These are phyloP conservation scores for Drosophila multiciliata DNA, from an alignment of 2,888 invertebrate species.

Conservation along the genomic window DNA sequence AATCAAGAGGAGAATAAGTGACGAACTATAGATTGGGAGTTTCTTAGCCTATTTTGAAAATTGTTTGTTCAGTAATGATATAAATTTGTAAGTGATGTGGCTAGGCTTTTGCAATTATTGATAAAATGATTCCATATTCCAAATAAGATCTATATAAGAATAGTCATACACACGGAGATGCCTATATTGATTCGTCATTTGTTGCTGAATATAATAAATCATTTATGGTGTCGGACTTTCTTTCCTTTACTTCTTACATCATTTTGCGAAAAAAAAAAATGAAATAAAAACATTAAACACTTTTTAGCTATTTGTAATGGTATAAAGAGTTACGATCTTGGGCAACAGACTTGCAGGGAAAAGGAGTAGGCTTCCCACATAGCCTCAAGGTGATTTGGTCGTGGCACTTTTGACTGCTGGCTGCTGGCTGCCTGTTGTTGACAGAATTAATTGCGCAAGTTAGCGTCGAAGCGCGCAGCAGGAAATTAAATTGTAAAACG, in stretches of 20 bases:
- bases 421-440: conserved; percentile 55
- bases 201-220: not conserved
- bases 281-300: not conserved
- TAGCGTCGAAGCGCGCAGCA: conserved; percentile 49
- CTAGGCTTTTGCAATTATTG: not conserved
- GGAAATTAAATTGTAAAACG: conserved; percentile 65
- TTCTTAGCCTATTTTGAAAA: not conserved
- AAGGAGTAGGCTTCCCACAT: not conserved
- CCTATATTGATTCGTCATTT: not conserved
- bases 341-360: not conserved
- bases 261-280: not conserved
- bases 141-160: not conserved
- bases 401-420: conserved; percentile 17
- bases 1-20: not conserved
- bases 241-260: not conserved
- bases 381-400: conserved; percentile 39
- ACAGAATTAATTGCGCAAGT: conserved; percentile 75
- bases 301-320: not conserved
- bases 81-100: not conserved
- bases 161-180: not conserved
- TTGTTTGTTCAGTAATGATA: not conserved
- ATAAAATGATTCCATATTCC: not conserved
- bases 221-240: not conserved
- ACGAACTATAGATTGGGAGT: not conserved
- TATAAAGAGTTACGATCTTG: not conserved